These are phyloP conservation scores for Taeniopygia guttata DNA, from an alignment of 2,797 vertebrate genomes.

Conservation along the genomic window DNA sequence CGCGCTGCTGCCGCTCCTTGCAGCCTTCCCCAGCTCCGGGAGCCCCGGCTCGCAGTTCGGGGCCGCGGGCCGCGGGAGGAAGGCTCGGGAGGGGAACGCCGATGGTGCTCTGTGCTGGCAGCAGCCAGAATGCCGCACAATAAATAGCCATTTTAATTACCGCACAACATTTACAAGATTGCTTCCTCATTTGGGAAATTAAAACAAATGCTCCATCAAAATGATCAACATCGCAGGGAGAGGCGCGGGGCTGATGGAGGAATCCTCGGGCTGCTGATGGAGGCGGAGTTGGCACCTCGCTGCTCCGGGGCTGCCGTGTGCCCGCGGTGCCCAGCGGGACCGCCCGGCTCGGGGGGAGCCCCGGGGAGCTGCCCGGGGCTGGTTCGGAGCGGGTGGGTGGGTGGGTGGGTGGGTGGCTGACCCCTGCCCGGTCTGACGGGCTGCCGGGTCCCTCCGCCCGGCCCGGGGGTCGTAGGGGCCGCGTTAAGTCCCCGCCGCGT, in stretches of 20 bases:
- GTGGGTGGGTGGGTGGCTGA: too few relatives aligned
- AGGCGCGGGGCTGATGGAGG: neutral
- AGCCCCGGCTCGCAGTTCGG: too few relatives aligned
- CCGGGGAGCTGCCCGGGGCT: too few relatives aligned
- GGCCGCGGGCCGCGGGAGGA: neutral
- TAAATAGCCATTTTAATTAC: constrained; percentile 62
- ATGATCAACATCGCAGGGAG: constrained; percentile 2
- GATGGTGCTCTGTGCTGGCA: neutral
- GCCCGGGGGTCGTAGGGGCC: accelerated
- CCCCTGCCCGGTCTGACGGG: neutral
- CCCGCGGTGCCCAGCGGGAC: accelerated
- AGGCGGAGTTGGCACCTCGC: neutral
- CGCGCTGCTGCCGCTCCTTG: accelerated
- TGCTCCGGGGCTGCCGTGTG: neutral
- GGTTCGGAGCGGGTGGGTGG: too few relatives aligned
- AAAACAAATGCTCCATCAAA: constrained; percentile 55
- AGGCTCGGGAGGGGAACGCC: neutral
- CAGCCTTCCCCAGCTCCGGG: accelerated
- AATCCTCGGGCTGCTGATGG: neutral
- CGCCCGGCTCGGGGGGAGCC: neutral
- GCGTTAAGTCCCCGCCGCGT: neutral
- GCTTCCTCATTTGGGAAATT: constrained; percentile 63
- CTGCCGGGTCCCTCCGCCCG: too few relatives aligned
- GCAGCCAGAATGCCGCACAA: constrained; percentile 38
- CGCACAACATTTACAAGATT: constrained; percentile 56